A percentile compares a stretch with the other conserved stretches of the same genome.
Conservation (phyloP, 2,888 invertebrate species). For the Drosophila merina region DNA sequence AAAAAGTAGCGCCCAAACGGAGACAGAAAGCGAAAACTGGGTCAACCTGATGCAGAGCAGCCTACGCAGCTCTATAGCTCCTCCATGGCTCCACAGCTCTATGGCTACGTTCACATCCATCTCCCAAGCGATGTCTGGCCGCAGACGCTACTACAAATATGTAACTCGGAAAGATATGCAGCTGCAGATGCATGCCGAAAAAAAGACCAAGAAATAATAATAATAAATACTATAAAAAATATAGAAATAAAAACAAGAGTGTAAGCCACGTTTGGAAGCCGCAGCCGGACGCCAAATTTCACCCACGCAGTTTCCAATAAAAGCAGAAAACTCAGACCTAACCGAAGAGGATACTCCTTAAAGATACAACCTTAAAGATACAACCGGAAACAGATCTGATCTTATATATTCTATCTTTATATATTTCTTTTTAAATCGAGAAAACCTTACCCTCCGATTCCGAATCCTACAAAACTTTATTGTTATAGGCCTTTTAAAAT, state of each 20-base stretch:
- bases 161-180: conserved; percentile 70
- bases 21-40: conserved; percentile 73
- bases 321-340: conserved; percentile 9
- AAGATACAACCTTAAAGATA: too few species aligned
- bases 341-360: too few species aligned
- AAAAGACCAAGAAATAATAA: conserved; percentile 20
- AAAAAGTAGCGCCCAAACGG: conserved; percentile 48
- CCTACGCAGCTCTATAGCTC: conserved; percentile 58
- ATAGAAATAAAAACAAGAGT: conserved; percentile 52
- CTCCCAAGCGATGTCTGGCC: conserved; percentile 51
- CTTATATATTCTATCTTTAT: too few species aligned
- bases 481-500: conserved; percentile 1
- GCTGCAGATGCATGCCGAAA: conserved; percentile 52
- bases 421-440: too few species aligned
- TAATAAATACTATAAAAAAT: conserved; percentile 33
- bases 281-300: conserved; percentile 66
- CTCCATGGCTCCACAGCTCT: conserved; percentile 33
- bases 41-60: conserved; percentile 74
- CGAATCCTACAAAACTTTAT: not conserved
- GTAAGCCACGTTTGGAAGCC: conserved; percentile 58
- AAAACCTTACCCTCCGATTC: too few species aligned
- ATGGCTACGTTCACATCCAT: conserved; percentile 7
- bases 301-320: conserved; percentile 64
- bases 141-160: conserved; percentile 70
- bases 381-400: too few species aligned